phyloP scores from a whole-genome alignment of 2,113 vertebrate species.

The Thoracochromis brauschi region DNA sequence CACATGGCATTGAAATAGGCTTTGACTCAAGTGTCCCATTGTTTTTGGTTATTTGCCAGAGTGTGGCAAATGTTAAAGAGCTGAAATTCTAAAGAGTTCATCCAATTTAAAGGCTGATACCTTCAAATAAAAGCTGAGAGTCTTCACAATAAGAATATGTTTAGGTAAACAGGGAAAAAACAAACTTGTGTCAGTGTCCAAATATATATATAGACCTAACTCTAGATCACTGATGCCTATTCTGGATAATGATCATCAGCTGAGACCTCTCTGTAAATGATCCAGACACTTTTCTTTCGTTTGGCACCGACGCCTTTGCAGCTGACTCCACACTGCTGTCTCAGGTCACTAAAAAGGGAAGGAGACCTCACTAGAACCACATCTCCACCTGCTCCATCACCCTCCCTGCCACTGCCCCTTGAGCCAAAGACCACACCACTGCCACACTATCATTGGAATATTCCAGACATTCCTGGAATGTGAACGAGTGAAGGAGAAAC shows the following conservation, averaged over 20 bases:
- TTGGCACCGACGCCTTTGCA: neutral
- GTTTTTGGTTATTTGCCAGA: neutral
- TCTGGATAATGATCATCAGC: neutral
- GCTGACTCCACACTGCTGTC: neutral
- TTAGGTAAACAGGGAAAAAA: neutral
- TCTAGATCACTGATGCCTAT: neutral
- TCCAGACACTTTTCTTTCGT: neutral
- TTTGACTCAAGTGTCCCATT: neutral
- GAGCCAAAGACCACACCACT: neutral
- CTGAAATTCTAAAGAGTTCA: neutral
- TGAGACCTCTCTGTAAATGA: neutral
- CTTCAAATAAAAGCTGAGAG: neutral
- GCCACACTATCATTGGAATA: neutral
- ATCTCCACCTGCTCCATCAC: neutral
- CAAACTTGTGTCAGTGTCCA: neutral
- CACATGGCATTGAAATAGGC: neutral
- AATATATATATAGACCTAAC: neutral
- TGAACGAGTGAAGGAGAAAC: neutral
- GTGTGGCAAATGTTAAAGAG: neutral
- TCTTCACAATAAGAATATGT: neutral
- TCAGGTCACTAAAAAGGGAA: neutral
- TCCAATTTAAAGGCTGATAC: neutral
- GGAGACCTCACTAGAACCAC: neutral
- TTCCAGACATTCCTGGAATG: neutral
- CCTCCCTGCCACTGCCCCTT: neutral